phyloP scores from a whole-genome alignment of 1,140 invertebrate genomes.

The Odontomachus brunneus region DNA sequence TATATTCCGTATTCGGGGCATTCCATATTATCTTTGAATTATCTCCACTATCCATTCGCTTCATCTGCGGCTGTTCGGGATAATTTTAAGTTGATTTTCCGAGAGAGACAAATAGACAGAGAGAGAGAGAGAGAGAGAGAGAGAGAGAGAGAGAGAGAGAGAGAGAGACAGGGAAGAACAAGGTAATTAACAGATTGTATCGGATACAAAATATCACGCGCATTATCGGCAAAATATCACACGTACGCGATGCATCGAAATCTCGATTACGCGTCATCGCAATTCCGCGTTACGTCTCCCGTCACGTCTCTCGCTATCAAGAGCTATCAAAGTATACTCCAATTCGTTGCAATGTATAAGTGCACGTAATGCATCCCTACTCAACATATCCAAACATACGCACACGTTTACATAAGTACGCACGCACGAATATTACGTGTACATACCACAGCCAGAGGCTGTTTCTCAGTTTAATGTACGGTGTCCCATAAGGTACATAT shows the following conservation, averaged over 20 bases:
- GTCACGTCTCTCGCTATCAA: slow-evolving; percentile 16
- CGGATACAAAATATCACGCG: background rate
- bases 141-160: too few relatives aligned
- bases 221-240: too few relatives aligned
- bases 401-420: too few relatives aligned
- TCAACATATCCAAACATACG: too few relatives aligned
- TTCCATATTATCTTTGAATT: background rate
- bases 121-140: too few relatives aligned
- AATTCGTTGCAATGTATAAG: slow-evolving; percentile 4
- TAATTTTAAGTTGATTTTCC: background rate
- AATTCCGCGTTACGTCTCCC: background rate
- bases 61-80: background rate
- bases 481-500: slow-evolving; percentile 74
- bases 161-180: too few relatives aligned
- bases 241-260: background rate
- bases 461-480: slow-evolving; percentile 69
- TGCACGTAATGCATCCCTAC: slow-evolving; percentile 32
- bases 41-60: background rate
- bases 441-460: slow-evolving; percentile 6
- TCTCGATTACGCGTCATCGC: background rate
- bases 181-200: background rate
- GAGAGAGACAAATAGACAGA: background rate
- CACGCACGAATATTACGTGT: slow-evolving; percentile 23
- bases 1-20: background rate
- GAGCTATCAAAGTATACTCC: slow-evolving; percentile 22